Conservation (phyloP, 2,797 vertebrate species). For the Anabacerthia variegaticeps region DNA sequence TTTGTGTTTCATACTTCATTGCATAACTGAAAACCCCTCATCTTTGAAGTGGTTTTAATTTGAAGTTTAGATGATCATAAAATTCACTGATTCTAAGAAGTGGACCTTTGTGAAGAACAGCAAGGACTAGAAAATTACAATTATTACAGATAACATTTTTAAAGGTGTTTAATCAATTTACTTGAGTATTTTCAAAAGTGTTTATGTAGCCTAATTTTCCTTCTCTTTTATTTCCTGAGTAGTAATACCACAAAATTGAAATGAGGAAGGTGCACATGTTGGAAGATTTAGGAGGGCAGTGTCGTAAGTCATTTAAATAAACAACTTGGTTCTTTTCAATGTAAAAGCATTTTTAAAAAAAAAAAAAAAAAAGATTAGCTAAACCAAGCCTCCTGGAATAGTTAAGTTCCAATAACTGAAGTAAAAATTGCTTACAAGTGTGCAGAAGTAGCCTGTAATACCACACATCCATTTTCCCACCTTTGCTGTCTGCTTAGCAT, state of each 20-base stretch:
- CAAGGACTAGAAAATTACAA: background rate
- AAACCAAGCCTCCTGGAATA: background rate
- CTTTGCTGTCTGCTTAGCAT: background rate
- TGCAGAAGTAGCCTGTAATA: background rate
- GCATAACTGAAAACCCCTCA: background rate
- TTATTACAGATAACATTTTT: background rate
- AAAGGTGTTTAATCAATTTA: background rate
- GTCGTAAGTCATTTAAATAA: background rate
- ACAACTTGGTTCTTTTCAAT: background rate
- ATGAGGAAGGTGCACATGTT: background rate
- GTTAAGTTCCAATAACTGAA: background rate
- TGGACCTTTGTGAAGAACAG: background rate
- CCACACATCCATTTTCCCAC: background rate
- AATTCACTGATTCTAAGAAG: background rate
- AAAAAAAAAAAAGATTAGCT: background rate
- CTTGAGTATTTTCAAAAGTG: background rate
- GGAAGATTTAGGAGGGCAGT: background rate
- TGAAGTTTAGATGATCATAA: background rate
- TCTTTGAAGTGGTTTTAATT: background rate
- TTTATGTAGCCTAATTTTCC: background rate
- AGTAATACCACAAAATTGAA: background rate
- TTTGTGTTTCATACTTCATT: conserved; percentile 21
- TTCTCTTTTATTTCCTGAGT: background rate
- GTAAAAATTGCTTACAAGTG: background rate
- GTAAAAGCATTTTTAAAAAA: background rate